Evolutionary conservation across 2,797 vertebrate species (phyloP), one percentile per base, ranked within the genome.

Genomic region (Micrastur ruficollis): DNA sequence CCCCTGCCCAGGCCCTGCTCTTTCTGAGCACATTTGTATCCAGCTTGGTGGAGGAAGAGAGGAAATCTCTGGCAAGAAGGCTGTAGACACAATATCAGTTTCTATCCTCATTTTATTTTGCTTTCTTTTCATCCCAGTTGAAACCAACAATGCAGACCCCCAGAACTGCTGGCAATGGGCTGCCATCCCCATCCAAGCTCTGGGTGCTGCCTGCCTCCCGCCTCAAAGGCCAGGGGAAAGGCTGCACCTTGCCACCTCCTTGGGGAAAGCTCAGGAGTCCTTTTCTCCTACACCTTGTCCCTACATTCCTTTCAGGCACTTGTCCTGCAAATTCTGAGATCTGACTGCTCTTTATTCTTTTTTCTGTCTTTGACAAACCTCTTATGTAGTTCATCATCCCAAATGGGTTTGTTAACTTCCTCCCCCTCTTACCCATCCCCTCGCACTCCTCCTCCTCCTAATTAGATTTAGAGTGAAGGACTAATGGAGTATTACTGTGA

Each of bases 401-500:
- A 83, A 95, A 97, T 79, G 1, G 1, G 81, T 91, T 81, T 90
- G 90, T 76, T 96, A 93, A 88, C 79, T 96, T 95, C 72, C 61
- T 85, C 85, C 44, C 25, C 16, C 36, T 67, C 59, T 93, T 93
- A n/a, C 50, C 66, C 71, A 78, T 92, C 32, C 44, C n/a, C 55
- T 94, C 63, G 59, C 36, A 67, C 74, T 83, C 86, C 53, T 90
- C 40, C 74, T 92, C 74, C 58, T 75, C 50, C 72, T 94, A 94
- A 97, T 92, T 95, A 90, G 79, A 68, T 87, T 75, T 92, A 85
- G 81, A 94, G 90, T 91, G 97, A 97, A 98, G 97, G 97, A 97
- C 97, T 98, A 98, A 97, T 97, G 96, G 97, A 82, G 52, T 91
- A 95, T 94, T 90, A 94, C 71, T 68, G 36, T 8, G 2, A 72